Base-by-base conservation (phyloP, 2,797 vertebrate genomes). In the Hypotaenidia okinawae region DNA sequence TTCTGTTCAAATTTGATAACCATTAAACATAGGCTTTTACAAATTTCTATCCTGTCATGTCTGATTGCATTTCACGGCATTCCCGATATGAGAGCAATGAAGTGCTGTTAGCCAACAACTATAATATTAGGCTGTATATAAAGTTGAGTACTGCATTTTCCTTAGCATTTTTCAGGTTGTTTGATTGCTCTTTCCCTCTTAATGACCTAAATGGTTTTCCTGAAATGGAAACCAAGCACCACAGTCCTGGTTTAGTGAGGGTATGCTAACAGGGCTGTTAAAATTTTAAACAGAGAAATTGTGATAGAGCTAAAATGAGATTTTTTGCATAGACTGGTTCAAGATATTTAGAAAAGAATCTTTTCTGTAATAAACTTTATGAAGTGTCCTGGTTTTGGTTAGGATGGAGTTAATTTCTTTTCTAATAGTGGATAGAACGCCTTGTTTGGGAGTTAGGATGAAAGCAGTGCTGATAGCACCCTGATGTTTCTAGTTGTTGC, bases 1-100 rank as follows among this genome's bases (percentile, higher is more conserved):
- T 93, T 87, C 90, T 90, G 59, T 83, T 93, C 69, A 93, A 73
- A 95, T 94, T 91, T 89, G 82, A 95, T 94, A 94, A 92, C 61
- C 59, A 57, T 92, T 96, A 95, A 96, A 93, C 33, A 90, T 1
- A 96, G 30, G 3, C 32, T 68, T 92, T 90, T 87, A 74, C 33
- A 89, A 80, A 91, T 91, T 90, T 91, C 63, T 79, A 77, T 61
- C 66, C 55, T 62, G 61, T 90, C 49, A 51, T 63, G 72, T 87
- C 64, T 92, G 59, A 90, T 30, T 90, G n/a, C 43, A 91, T 95
- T 95, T 92, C 82, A 81, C 33, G 77, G 54, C 33, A 45, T 69
- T 92, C n/a, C 35, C n/a, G 87, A 52, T 55, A 68, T 24, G 58
- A 80, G 16, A 72, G n/a, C 18, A 94, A 63, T 59, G 52, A 87